These are phyloP conservation scores for Saccostrea glomerata DNA, from an alignment of 1,140 invertebrate species.

Conservation along the genomic window DNA sequence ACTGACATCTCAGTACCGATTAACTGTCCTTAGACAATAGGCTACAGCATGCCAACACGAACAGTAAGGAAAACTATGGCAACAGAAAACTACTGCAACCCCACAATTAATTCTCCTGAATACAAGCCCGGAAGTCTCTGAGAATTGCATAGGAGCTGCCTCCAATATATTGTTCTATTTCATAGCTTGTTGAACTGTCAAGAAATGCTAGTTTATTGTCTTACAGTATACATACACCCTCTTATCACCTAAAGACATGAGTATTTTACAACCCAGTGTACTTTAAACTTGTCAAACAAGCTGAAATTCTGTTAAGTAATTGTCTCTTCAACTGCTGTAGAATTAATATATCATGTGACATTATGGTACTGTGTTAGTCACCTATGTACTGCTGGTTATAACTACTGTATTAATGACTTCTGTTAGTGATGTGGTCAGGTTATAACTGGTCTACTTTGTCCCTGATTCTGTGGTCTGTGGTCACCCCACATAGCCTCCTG, in stretches of 20 bases:
- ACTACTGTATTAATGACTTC: not conserved
- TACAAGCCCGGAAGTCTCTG: no score
- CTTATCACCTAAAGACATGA: not conserved
- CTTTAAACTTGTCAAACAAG: not conserved
- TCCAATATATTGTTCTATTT: not conserved
- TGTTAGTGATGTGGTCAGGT: not conserved
- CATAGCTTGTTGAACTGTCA: not conserved
- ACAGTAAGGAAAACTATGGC: slow-evolving; percentile 1
- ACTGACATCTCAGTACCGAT: not conserved
- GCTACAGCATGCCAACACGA: not conserved
- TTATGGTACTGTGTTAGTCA: not conserved
- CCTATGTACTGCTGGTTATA: not conserved
- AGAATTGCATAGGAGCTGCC: no score
- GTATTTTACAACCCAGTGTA: not conserved
- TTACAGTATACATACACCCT: not conserved
- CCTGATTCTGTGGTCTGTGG: not conserved
- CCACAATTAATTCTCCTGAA: not conserved
- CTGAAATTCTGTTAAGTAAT: not conserved
- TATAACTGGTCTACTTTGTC: not conserved
- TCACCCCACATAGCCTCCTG: not conserved
- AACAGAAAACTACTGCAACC: not conserved
- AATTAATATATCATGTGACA: not conserved
- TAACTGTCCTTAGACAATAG: not conserved
- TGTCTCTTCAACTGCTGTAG: slow-evolving; percentile 6
- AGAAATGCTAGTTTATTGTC: not conserved